Evolutionary conservation across 2,113 vertebrate genomes (phyloP).

Genomic region (Macquaria australasica): DNA sequence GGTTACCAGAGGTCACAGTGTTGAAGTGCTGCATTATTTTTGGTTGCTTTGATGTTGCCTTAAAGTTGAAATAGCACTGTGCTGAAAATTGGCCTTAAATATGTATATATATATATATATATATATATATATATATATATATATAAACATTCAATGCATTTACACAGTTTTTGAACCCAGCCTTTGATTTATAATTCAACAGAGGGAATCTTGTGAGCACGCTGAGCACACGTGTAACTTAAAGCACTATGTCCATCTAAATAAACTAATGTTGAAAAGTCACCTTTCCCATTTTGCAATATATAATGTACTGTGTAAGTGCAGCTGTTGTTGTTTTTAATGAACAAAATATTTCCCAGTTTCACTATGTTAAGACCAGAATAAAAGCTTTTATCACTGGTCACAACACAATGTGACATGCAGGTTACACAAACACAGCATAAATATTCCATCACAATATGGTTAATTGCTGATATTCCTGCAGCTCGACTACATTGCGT

Average conservation of each 20-base stretch:
- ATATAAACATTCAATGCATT: conserved; percentile 10
- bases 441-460: conserved; percentile 62
- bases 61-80: neutral
- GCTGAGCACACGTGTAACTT: neutral
- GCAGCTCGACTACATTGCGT: conserved; percentile 50
- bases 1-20: conserved; percentile 68
- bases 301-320: neutral
- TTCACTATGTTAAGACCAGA: neutral
- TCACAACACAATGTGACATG: conserved; percentile 39
- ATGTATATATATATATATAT: too few relatives aligned
- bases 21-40: conserved; percentile 42
- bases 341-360: neutral
- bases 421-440: conserved; percentile 51
- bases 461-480: conserved; percentile 68
- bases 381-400: conserved; percentile 3
- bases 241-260: neutral
- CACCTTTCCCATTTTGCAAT: neutral
- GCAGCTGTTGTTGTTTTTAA: neutral
- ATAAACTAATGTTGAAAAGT: neutral
- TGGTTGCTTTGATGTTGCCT: conserved; percentile 29
- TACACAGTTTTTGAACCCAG: conserved; percentile 26
- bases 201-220: neutral
- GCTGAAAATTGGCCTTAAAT: conserved; percentile 11
- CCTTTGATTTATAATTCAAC: conserved; percentile 61
- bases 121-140: too few relatives aligned